phyloP scores from a whole-genome alignment of 1,140 invertebrate genomes.

The Drosophila bocqueti region DNA sequence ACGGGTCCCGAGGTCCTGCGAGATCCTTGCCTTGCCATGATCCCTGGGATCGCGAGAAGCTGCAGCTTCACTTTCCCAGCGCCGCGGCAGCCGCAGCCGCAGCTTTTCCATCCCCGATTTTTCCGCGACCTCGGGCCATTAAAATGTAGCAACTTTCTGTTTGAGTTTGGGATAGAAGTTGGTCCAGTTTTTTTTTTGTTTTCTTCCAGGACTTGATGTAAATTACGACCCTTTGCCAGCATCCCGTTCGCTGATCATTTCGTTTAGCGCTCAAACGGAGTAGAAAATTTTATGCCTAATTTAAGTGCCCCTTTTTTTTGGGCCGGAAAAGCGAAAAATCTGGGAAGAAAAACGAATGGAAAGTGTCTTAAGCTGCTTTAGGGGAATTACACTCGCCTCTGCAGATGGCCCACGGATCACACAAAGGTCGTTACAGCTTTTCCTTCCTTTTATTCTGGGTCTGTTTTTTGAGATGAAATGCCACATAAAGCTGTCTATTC shows the following conservation, averaged over 20 bases:
- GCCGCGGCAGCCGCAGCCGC: conserved; percentile 1
- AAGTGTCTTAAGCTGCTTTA: conserved; percentile 82
- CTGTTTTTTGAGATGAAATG: conserved; percentile 39
- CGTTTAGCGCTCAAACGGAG: conserved; percentile 46
- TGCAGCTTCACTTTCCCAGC: conserved; percentile 51
- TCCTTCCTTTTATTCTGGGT: conserved; percentile 8
- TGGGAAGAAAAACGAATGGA: conserved; percentile 20
- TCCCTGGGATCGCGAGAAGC: conserved; percentile 36
- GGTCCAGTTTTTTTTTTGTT: conserved; percentile 47
- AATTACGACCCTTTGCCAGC: conserved; percentile 66
- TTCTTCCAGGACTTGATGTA: conserved; percentile 46
- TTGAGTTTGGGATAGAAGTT: conserved; percentile 47
- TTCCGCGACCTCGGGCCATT: conserved; percentile 42
- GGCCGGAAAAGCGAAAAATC: conserved; percentile 63
- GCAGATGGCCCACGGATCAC: conserved; percentile 72
- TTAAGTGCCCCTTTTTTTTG: conserved; percentile 68
- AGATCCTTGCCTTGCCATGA: conserved; percentile 19
- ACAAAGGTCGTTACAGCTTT: conserved; percentile 72
- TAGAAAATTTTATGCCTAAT: conserved; percentile 64
- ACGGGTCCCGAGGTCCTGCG: conserved; percentile 5
- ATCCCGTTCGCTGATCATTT: conserved; percentile 73
- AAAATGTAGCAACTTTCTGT: conserved; percentile 56
- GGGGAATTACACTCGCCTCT: conserved; percentile 74
- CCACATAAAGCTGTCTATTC: conserved; percentile 59
- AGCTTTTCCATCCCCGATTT: conserved; percentile 41